Evolutionary conservation across 64 coral and sea anemone genomes (phyloP).

Genomic region (Montipora efflorescens): DNA sequence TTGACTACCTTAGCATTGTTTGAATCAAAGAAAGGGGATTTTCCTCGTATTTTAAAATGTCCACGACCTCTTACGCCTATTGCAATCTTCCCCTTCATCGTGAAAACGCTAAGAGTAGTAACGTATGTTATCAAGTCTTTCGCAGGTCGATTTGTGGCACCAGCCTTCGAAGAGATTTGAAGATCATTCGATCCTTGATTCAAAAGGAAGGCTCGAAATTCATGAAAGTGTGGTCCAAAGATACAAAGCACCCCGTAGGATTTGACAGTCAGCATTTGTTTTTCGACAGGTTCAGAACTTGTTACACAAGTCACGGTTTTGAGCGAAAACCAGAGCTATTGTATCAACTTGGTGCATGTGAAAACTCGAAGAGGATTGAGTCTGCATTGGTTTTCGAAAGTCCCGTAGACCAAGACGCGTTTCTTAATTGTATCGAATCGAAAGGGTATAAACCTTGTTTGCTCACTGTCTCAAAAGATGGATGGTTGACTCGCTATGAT

Average conservation of each 20-base stretch:
- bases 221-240: constrained; percentile 77
- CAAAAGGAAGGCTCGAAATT: constrained; percentile 65
- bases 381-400: constrained; percentile 88
- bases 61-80: not conserved
- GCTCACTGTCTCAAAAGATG: constrained; percentile 74
- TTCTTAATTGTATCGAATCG: constrained; percentile 20
- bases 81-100: constrained; percentile 30
- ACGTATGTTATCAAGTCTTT: constrained; percentile 58
- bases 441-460: constrained; percentile 65
- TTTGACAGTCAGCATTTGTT: constrained; percentile 88
- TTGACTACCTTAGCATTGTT: not conserved
- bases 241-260: constrained; percentile 83
- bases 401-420: constrained; percentile 79
- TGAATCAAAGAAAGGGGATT: not conserved
- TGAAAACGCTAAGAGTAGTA: constrained; percentile 34
- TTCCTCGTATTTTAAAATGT: not conserved
- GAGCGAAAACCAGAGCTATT: constrained; percentile 71
- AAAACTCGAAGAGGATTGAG: constrained; percentile 78
- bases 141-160: constrained; percentile 49
- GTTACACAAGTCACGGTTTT: constrained; percentile 46
- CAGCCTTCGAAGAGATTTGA: constrained; percentile 71
- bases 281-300: constrained; percentile 88
- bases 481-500: constrained; percentile 72
- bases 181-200: constrained; percentile 72
- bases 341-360: constrained; percentile 69